Conservation (phyloP, 2,113 vertebrate species). For the Dasypus novemcinctus region DNA sequence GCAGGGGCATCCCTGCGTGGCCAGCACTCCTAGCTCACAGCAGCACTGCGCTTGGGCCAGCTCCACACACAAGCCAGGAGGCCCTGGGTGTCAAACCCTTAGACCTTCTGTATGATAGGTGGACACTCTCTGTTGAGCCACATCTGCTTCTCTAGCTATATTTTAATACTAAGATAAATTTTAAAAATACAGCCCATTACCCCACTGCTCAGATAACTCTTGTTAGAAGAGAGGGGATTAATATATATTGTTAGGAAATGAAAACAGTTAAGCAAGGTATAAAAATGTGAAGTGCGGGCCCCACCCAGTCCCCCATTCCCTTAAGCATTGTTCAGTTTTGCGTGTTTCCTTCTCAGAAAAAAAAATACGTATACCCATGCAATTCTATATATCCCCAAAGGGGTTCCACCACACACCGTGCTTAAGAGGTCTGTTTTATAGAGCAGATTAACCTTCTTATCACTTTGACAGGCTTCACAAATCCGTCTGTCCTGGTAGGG, state of each 20-base stretch:
- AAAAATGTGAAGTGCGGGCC: conserved; percentile 22
- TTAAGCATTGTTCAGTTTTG: conserved; percentile 13
- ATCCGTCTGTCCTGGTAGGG: neutral
- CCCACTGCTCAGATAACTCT: neutral
- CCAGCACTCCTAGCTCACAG: no score
- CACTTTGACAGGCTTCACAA: neutral
- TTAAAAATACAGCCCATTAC: neutral
- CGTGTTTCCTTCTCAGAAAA: conserved; percentile 11
- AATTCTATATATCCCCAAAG: neutral
- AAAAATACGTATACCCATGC: neutral
- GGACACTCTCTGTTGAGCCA: no score
- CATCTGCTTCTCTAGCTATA: no score
- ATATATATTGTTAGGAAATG: conserved; percentile 14
- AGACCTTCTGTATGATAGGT: no score
- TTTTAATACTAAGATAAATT: conserved; percentile 25
- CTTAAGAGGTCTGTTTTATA: conserved; percentile 21
- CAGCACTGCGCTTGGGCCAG: no score
- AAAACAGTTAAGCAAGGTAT: neutral
- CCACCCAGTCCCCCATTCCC: neutral
- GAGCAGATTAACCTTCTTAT: conserved; percentile 24
- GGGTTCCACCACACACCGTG: neutral
- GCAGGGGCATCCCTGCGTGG: no score
- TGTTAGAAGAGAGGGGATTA: conserved; percentile 21
- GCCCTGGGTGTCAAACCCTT: no score
- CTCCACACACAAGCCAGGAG: no score